A percentile compares a stretch with the other conserved stretches of the same genome.
phyloP scores from a whole-genome alignment of 2,113 vertebrate genomes.

The Panthera tigris region DNA sequence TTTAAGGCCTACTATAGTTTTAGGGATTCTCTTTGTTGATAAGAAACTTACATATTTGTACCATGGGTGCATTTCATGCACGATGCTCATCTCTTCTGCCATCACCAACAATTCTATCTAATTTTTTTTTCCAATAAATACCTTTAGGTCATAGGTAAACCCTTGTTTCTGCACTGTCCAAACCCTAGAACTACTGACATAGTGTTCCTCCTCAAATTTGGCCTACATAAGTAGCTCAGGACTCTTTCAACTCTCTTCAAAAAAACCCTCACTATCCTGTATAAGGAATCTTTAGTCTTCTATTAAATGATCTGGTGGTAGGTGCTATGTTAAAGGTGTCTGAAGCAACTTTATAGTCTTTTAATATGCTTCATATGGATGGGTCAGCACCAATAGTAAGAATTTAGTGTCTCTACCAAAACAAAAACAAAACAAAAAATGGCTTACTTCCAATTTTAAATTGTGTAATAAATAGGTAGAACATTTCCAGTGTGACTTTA shows the following conservation, averaged over 20 bases:
- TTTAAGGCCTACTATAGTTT: neutral
- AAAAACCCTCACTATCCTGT: neutral
- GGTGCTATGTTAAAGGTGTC: neutral
- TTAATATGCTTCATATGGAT: neutral
- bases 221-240: neutral
- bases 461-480: neutral
- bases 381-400: neutral
- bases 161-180: neutral
- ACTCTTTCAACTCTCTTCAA: neutral
- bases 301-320: neutral
- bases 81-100: neutral
- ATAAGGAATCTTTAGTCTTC: neutral
- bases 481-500: neutral
- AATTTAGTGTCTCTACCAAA: neutral
- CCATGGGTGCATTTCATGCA: neutral
- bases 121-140: neutral
- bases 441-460: neutral
- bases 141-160: neutral
- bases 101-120: neutral
- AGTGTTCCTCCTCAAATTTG: neutral
- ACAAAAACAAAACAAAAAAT: neutral
- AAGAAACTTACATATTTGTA: neutral
- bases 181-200: neutral
- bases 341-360: neutral
- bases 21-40: neutral